A percentile compares a stretch with the other conserved stretches of the same genome.
These are phyloP conservation scores for Xenotilapia caudafasciata DNA, from an alignment of 2,113 vertebrate genomes.

Conservation along the genomic window DNA sequence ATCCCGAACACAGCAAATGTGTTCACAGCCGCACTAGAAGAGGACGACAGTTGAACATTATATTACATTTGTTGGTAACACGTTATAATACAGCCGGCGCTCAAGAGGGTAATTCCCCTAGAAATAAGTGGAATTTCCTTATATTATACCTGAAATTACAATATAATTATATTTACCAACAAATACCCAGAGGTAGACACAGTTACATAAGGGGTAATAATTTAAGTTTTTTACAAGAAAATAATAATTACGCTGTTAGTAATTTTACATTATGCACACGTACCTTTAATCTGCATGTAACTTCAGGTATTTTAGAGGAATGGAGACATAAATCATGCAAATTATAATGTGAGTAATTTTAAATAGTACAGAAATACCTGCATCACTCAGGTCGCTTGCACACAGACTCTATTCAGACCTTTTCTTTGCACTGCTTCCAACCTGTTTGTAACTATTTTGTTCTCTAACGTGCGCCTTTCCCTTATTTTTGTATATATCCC, in stretches of 20 bases:
- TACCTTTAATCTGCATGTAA: background rate
- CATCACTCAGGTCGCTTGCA: accelerated
- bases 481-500: background rate
- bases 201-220: background rate
- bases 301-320: background rate
- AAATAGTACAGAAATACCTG: background rate
- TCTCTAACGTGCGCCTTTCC: background rate
- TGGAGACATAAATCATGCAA: background rate
- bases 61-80: background rate
- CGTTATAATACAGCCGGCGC: accelerated
- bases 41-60: background rate
- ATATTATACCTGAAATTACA: background rate
- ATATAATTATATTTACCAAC: background rate
- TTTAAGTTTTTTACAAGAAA: background rate
- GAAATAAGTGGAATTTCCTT: background rate
- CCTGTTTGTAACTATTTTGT: background rate
- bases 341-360: background rate
- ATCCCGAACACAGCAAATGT: slow-evolving; percentile 74
- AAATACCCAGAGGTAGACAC: background rate
- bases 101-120: accelerated
- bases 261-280: background rate
- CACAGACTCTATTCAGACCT: background rate
- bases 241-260: background rate
- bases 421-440: background rate
- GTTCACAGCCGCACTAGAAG: slow-evolving; percentile 64